These are phyloP conservation scores for Cephalopachus bancanus DNA, from an alignment of 2,797 vertebrate genomes.

Conservation along the genomic window DNA sequence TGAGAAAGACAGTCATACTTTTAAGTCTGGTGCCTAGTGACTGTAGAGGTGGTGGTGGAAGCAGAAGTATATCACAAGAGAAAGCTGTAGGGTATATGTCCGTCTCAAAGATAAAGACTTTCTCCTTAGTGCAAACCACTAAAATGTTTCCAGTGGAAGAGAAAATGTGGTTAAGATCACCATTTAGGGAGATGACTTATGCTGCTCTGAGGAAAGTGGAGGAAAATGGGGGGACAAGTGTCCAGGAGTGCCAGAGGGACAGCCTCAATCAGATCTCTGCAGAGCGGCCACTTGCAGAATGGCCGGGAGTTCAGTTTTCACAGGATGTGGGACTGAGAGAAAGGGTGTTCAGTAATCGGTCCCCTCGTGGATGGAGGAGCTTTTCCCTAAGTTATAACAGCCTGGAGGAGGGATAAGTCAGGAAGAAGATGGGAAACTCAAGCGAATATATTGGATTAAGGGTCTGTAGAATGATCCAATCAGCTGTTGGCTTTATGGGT, in stretches of 20 bases:
- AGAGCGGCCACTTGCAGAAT: too few species aligned
- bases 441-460: not conserved
- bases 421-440: not conserved
- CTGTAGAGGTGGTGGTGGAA: not conserved
- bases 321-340: not conserved
- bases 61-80: not conserved
- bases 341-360: accelerated
- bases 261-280: not conserved
- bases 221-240: not conserved
- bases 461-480: not conserved
- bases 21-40: too few species aligned
- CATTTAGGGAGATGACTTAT: too few species aligned
- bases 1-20: not conserved
- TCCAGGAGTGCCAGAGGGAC: not conserved
- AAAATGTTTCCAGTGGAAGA: not conserved
- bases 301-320: too few species aligned
- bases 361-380: not conserved
- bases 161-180: not conserved
- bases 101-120: not conserved
- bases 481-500: not conserved
- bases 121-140: too few species aligned
- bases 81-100: not conserved
- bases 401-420: too few species aligned
- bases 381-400: too few species aligned
- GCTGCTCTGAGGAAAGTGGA: not conserved